Conservation (phyloP, 2,113 vertebrate species). For the Nestor notabilis region DNA sequence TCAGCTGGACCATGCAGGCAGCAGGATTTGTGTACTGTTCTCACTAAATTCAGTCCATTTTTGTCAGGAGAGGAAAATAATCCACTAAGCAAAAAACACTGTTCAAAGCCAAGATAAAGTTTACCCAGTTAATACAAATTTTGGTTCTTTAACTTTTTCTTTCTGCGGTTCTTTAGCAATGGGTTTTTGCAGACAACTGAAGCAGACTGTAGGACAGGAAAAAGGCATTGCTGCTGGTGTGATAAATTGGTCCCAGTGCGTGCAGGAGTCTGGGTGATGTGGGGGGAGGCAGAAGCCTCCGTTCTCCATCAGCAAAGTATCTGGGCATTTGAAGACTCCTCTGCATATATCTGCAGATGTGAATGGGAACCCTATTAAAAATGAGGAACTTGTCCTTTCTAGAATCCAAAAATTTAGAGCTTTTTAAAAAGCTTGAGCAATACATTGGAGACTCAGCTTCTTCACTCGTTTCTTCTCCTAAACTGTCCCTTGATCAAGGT, state of each 20-base stretch:
- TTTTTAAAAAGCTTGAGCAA: background rate
- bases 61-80: background rate
- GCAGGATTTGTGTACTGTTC: background rate
- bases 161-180: rapidly evolving
- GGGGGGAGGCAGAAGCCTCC: background rate
- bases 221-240: background rate
- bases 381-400: background rate
- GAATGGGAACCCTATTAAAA: rapidly evolving
- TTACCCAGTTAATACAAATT: background rate
- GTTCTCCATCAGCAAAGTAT: background rate
- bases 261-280: background rate
- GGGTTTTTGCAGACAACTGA: background rate
- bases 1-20: background rate
- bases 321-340: too few species aligned
- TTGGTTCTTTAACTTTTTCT: background rate
- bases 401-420: rapidly evolving
- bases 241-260: rapidly evolving
- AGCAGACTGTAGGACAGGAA: background rate
- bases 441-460: rapidly evolving
- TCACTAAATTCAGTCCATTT: background rate
- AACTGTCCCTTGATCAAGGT: rapidly evolving
- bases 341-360: rapidly evolving
- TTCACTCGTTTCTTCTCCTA: rapidly evolving
- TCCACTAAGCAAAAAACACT: background rate
- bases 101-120: background rate